Evolutionary conservation across 2,888 invertebrate species (phyloP), one percentile per base, ranked within the genome.

Genomic region (Cantharis lateralis): DNA sequence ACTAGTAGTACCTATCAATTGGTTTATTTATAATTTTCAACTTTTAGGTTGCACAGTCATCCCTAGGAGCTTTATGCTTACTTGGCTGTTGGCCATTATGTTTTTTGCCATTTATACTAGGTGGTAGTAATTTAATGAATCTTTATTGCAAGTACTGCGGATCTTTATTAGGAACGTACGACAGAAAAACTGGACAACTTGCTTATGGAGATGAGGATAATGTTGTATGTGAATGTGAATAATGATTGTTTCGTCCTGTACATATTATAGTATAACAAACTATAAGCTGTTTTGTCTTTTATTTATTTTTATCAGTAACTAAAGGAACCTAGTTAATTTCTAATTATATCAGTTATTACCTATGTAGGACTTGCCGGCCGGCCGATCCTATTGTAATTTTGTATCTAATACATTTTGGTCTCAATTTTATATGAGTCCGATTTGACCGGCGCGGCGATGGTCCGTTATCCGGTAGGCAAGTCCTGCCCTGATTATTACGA

Each of bases 141-240:
- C 74, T 87, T 32, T 90, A 88, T 79, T 91, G 91, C 80, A 89
- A 89, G 28, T 82, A 86, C 18, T 91, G 91, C 80, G 87, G 88
- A 15, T 80, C 85, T 7, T 89, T 84, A 80, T 84, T 91, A 64
- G 91, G 91, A 11, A 85, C 86, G 15, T 88, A 86, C 75, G 84
- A 86, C 73, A 80, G 85, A 70, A 82, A 84, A 78, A 84, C 79
- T 24, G 80, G 81, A 15, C 75, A 63, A 15, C 71, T 74, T n/a
- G 62, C 63, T n/a, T 15, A 48, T 48, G 16, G 11, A 24, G 72
- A 77, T 69, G 18, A 71, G n/a, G 48, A n/a, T 48, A 48, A 48
- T n/a, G n/a, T 48, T n/a, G n/a, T 48, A 2, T 48, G 48, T 48
- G 48, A 48, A 48, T 48, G 48, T 48, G 48, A 5, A n/a, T 48